Evolutionary conservation across 2,888 invertebrate species (phyloP), one percentile per base, ranked within the genome.

Genomic region (Clivina fossor): DNA sequence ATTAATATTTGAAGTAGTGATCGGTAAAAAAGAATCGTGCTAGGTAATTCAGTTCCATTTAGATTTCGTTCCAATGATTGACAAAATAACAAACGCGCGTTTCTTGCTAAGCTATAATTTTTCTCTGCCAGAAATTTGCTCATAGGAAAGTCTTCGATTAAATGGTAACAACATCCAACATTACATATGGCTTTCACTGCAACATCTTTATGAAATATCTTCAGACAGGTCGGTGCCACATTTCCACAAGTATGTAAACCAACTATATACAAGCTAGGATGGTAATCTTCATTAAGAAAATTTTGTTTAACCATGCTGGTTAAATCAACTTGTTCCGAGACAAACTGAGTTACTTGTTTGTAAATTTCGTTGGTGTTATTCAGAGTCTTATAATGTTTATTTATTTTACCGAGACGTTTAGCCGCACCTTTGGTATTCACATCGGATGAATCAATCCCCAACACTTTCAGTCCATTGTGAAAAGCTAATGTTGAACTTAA

Each of bases 181-280:
- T 87, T 88, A 65, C 90, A 86, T 1, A 93, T 69, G 0, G 82
- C 78, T 56, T 75, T 76, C 0, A 85, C 78, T 19, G 77, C 68
- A 0, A 74, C 54, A 56, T 80, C 81, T 0, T 72, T 64, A 2
- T 76, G 68, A 68, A 91, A 94, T 9, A 90, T 76, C 58, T 82
- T 81, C 1, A 93, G 74, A 32, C 85, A 84, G 7, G 83, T 82
- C 1, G 90, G 77, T 0, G 88, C 86, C 4, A 95, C 75, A 73
- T 89, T 84, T 0, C 95, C 95, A 71, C 95, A 95, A 0, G 94
- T 93, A 69, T 95, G 95, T 4, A 95, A 78, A 8, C 94, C 94
- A 67, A 80, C 81, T 2, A 86, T 64, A 26, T 82, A 77, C n/a
- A 85, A 63, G 9, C 70, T 73, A 0, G 73, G 64, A 35, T 74